Evolutionary conservation across 2,797 vertebrate species (phyloP).

Genomic region (Myotis vivesi): DNA sequence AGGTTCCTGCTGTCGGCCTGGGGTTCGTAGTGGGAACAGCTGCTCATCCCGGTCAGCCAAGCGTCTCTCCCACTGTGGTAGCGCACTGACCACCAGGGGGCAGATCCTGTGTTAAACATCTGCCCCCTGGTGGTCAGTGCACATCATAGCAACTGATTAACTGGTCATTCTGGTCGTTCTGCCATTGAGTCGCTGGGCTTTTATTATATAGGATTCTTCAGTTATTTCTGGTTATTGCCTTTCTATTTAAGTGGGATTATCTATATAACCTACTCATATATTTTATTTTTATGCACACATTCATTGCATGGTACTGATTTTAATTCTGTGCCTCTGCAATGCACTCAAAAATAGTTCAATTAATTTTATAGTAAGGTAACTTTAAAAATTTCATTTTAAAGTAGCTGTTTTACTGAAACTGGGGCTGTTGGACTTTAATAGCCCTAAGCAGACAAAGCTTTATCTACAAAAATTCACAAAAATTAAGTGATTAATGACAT

Average conservation of each 20-base stretch:
- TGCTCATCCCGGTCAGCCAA: too few species aligned
- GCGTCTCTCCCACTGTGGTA: too few species aligned
- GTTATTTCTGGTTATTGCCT: background rate
- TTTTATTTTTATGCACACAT: background rate
- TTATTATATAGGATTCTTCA: background rate
- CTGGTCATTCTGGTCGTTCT: too few species aligned
- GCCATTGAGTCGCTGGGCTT: too few species aligned
- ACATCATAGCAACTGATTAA: too few species aligned
- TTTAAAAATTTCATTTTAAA: background rate
- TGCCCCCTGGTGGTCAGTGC: too few species aligned
- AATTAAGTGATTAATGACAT: background rate
- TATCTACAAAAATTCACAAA: background rate
- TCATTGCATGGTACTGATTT: background rate
- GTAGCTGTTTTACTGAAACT: background rate
- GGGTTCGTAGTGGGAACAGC: too few species aligned
- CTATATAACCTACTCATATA: background rate
- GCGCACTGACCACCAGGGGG: too few species aligned
- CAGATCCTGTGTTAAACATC: too few species aligned
- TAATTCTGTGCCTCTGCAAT: background rate
- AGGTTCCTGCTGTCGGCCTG: too few species aligned
- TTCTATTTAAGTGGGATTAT: background rate
- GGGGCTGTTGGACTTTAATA: background rate
- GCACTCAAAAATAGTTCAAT: background rate
- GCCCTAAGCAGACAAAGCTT: background rate
- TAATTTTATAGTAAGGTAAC: background rate